Percentiles rank a stretch among this genome's conserved stretches.
phyloP scores from a whole-genome alignment of 2,113 vertebrate species.

The Vombatus ursinus region DNA sequence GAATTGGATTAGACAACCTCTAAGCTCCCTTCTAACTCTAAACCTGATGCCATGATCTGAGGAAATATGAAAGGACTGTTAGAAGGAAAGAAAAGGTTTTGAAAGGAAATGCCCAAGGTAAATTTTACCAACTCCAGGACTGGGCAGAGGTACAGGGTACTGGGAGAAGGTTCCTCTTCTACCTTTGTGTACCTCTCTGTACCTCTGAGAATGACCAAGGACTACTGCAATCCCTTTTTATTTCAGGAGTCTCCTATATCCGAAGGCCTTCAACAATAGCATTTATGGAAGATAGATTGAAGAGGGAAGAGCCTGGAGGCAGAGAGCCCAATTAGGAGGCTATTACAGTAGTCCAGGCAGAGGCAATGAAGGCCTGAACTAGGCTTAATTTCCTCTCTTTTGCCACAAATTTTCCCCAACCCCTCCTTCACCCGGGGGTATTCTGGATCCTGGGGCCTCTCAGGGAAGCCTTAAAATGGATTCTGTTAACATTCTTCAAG shows the following conservation, averaged over 20 bases:
- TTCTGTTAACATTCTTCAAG: neutral
- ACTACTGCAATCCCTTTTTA: neutral
- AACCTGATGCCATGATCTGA: neutral
- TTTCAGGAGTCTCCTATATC: neutral
- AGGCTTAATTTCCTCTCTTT: neutral
- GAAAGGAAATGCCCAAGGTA: neutral
- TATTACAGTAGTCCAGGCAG: neutral
- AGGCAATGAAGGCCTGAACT: neutral
- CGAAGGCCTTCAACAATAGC: neutral
- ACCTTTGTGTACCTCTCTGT: neutral
- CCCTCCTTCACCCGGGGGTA: neutral
- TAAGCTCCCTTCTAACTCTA: neutral
- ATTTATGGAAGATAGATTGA: neutral
- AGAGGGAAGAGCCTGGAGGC: neutral
- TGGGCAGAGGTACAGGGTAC: neutral
- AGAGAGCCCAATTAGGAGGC: neutral
- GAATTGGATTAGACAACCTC: neutral
- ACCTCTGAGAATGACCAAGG: neutral
- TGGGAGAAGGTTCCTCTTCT: neutral
- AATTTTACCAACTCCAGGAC: neutral
- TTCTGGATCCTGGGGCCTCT: neutral
- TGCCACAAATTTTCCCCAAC: neutral
- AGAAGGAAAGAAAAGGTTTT: too few species aligned
- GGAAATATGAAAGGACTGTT: neutral
- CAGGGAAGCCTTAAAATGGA: neutral